A percentile compares a stretch with the other conserved stretches of the same genome.
These are phyloP conservation scores for Oryctolagus cuniculus DNA, from an alignment of 2,113 vertebrate species.

Conservation along the genomic window DNA sequence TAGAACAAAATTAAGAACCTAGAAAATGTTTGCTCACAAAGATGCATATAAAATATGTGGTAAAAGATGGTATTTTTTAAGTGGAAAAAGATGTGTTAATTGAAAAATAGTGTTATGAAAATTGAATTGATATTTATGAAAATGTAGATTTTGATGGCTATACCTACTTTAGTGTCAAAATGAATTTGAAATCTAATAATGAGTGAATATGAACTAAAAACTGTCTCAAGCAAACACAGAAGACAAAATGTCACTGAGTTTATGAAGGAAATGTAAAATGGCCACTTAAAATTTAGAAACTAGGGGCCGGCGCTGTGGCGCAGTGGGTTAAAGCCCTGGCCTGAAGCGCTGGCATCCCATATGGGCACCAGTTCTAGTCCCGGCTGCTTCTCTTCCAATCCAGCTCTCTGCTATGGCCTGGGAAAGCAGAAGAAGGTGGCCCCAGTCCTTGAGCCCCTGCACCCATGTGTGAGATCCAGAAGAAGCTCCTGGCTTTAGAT, in stretches of 20 bases:
- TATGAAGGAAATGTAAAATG: not conserved
- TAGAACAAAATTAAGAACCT: constrained; percentile 39
- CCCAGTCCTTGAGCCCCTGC: too few species aligned
- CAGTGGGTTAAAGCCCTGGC: too few species aligned
- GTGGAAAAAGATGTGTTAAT: not conserved
- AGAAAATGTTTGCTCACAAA: not conserved
- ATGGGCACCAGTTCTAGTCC: too few species aligned
- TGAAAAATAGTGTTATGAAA: not conserved
- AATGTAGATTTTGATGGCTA: not conserved
- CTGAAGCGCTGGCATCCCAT: too few species aligned
- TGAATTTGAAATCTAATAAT: not conserved
- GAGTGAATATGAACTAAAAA: not conserved
- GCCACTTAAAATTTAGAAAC: not conserved
- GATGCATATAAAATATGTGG: not conserved
- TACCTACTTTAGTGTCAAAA: not conserved
- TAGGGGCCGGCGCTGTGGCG: too few species aligned
- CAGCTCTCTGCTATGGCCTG: too few species aligned
- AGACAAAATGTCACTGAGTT: not conserved
- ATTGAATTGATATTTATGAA: not conserved
- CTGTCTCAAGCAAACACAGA: not conserved
- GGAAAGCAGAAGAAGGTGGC: too few species aligned
- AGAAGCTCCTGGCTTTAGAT: too few species aligned
- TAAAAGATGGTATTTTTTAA: constrained; percentile 20
- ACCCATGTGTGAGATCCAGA: too few species aligned
- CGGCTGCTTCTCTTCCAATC: too few species aligned